Base-by-base conservation (phyloP, 2,888 invertebrate species). In the Aethes cnicana region DNA sequence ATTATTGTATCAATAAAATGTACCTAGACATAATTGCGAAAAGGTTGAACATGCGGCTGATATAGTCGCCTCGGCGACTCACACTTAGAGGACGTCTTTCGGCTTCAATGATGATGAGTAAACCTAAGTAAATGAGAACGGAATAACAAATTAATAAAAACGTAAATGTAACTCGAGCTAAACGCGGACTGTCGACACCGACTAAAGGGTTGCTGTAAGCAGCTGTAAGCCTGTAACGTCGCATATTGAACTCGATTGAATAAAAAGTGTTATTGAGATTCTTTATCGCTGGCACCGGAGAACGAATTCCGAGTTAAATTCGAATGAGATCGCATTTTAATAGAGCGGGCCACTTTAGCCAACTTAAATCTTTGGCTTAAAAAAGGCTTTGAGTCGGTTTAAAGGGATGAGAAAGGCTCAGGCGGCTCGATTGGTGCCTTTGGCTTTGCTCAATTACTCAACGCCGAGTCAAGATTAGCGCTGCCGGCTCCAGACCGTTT, bases 321-420 rank as follows among this genome's bases (percentile, higher is more conserved):
- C 76, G 74, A 75, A 77, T 74, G 71, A 77, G 78, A 86, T 84
- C 76, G 78, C 74, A 77, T 85, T 86, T 86, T 87, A 86, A 87
- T 87, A 86, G 84, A 88, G 84, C 81, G 74, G 70, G 77, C 77
- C 81, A 85, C 84, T 88, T 87, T 86, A 83, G 76, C 84, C 82
- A 88, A 87, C 87, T 88, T 87, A 85, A 88, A 88, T 83, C 87
- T 87, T 80, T 69, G 84, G 87, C 87, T 87, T 87, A 86, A 87
- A 86, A 87, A 87, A 87, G 86, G 87, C 88, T 88, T 86, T 85
- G 72, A 77, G 78, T 84, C 72, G 88, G 87, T 88, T 88, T 87
- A 84, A 86, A 86, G 85, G 87, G 87, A 87, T 88, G 78, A 81
- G 67, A 71, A 65, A 69, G 84, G 85, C 84, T 86, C 80, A 79